phyloP scores from a whole-genome alignment of 2,888 invertebrate species.

The Orthonevra nobilis region DNA sequence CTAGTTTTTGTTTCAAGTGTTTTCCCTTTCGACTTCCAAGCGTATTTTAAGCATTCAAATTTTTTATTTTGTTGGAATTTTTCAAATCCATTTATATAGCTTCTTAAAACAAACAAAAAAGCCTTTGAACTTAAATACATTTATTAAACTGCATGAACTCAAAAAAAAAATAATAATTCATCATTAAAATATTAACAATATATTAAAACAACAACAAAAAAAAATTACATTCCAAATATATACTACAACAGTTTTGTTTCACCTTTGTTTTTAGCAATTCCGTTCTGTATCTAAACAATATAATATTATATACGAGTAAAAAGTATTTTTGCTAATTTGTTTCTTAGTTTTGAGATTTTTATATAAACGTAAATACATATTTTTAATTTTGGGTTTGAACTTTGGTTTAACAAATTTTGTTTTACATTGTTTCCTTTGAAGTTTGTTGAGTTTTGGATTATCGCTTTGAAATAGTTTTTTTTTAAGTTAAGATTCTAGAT shows the following conservation, averaged over 20 bases:
- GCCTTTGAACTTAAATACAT: slow-evolving; percentile 34
- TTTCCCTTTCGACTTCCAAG: slow-evolving; percentile 28
- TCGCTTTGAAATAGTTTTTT: slow-evolving; percentile 56
- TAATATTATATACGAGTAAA: slow-evolving; percentile 18
- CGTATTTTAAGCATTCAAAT: slow-evolving; percentile 23
- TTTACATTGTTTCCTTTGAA: slow-evolving; percentile 50
- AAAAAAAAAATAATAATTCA: slow-evolving; percentile 13
- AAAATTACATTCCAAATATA: slow-evolving; percentile 42
- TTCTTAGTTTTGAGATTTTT: slow-evolving; percentile 48
- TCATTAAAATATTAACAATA: slow-evolving; percentile 26
- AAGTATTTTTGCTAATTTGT: slow-evolving; percentile 40
- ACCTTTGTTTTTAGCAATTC: slow-evolving; percentile 52
- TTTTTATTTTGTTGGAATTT: slow-evolving; percentile 17
- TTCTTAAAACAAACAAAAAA: slow-evolving; percentile 17
- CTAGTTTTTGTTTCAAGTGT: slow-evolving; percentile 22
- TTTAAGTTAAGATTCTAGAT: slow-evolving; percentile 23
- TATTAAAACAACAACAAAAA: slow-evolving; percentile 45
- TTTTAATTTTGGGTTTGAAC: slow-evolving; percentile 50
- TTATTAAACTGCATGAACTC: slow-evolving; percentile 56
- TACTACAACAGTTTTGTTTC: slow-evolving; percentile 39
- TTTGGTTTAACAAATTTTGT: slow-evolving; percentile 49
- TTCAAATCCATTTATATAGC: slow-evolving; percentile 44
- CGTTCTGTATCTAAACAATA: slow-evolving; percentile 58
- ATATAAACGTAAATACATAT: too few species aligned
- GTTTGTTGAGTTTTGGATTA: slow-evolving; percentile 57